Conservation (phyloP, 2,113 vertebrate species). For the Cyphomyrus plagiostoma region DNA sequence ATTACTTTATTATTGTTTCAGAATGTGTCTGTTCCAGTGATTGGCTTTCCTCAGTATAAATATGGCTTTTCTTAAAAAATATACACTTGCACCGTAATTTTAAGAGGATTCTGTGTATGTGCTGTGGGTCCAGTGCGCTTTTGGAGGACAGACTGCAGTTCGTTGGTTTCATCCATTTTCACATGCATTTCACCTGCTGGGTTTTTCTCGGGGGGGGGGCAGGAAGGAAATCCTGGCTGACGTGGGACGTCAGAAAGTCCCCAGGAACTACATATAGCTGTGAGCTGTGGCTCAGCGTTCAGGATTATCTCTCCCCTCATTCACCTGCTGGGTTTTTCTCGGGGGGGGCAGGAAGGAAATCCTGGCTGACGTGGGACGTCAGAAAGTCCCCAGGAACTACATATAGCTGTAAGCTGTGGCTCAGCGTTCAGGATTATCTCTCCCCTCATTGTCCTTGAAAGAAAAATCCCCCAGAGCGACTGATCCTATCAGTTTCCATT, state of each 20-base stretch:
- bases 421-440: not conserved
- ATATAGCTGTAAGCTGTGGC: not conserved
- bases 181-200: not conserved
- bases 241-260: not conserved
- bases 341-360: not conserved
- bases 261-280: not conserved
- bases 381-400: not conserved
- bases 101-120: not conserved
- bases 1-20: not conserved
- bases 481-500: not conserved
- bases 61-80: not conserved
- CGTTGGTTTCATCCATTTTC: not conserved
- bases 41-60: not conserved
- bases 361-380: not conserved
- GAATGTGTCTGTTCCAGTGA: not conserved
- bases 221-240: not conserved
- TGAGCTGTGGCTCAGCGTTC: not conserved
- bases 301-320: not conserved
- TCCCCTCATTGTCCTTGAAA: not conserved
- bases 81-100: not conserved
- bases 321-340: too few relatives aligned
- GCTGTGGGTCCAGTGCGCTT: not conserved
- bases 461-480: not conserved
- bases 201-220: not conserved
- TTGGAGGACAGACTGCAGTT: not conserved